phyloP scores from a whole-genome alignment of 2,797 vertebrate species.

The Falco biarmicus region DNA sequence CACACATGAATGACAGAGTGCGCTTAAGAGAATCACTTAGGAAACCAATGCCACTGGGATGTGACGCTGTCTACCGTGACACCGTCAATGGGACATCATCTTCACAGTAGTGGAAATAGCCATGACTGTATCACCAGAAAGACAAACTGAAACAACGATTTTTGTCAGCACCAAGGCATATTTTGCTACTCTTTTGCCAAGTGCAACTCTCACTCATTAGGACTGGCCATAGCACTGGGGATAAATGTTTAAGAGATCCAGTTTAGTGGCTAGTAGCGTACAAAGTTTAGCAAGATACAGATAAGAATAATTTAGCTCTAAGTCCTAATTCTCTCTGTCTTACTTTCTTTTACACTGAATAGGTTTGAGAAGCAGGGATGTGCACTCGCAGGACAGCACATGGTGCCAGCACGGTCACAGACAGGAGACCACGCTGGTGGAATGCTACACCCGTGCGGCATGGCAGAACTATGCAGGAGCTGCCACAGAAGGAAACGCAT shows the following conservation, averaged over 20 bases:
- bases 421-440: not conserved
- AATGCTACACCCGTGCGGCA: fast-evolving
- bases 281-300: not conserved
- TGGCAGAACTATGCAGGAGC: fast-evolving
- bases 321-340: not conserved
- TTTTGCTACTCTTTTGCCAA: not conserved
- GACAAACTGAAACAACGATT: not conserved
- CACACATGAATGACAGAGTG: not conserved
- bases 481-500: not conserved
- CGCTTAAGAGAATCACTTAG: not conserved
- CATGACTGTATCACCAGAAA: not conserved
- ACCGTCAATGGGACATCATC: not conserved
- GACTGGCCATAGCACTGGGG: not conserved
- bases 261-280: not conserved
- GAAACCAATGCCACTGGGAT: not conserved
- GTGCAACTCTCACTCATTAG: not conserved
- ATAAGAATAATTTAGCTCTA: not conserved
- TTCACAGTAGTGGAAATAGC: not conserved
- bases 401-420: not conserved
- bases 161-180: not conserved
- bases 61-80: not conserved
- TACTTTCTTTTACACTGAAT: not conserved
- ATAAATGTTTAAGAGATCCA: not conserved
- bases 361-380: not conserved
- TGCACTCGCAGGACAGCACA: not conserved